phyloP scores from a whole-genome alignment of 2,113 vertebrate species.

The Apodemus speciosus region DNA sequence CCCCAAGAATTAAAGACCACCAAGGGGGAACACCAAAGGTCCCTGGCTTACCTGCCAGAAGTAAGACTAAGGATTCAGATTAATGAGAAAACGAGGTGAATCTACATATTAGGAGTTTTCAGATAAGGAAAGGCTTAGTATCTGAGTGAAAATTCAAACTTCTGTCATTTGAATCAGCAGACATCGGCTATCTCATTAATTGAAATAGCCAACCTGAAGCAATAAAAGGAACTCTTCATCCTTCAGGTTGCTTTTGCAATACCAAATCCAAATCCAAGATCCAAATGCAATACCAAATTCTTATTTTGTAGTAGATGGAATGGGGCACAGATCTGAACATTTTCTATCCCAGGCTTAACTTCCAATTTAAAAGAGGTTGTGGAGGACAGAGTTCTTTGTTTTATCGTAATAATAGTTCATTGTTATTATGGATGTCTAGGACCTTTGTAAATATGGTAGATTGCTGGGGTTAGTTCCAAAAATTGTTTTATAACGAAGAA shows the following conservation, averaged over 20 bases:
- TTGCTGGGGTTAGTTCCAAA: neutral
- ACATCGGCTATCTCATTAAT: neutral
- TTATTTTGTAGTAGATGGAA: neutral
- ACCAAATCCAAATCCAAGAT: too few relatives aligned
- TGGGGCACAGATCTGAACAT: neutral
- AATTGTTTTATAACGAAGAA: neutral
- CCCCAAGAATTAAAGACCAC: neutral
- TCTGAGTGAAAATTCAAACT: conserved; percentile 11
- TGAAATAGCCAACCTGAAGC: neutral
- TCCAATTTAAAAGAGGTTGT: neutral
- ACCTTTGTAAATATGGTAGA: neutral
- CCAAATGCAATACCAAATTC: neutral
- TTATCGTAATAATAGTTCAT: neutral
- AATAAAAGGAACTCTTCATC: neutral
- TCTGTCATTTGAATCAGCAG: neutral
- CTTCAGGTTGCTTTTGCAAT: too few relatives aligned
- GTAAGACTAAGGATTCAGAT: neutral
- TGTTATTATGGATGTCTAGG: neutral
- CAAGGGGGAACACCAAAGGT: neutral
- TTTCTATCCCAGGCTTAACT: neutral
- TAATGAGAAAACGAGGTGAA: neutral
- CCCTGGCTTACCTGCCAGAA: neutral
- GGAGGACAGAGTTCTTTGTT: neutral
- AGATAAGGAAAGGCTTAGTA: neutral
- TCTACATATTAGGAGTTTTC: neutral